Base-by-base conservation (phyloP, 2,888 invertebrate species). In the Dynastes grantii region DNA sequence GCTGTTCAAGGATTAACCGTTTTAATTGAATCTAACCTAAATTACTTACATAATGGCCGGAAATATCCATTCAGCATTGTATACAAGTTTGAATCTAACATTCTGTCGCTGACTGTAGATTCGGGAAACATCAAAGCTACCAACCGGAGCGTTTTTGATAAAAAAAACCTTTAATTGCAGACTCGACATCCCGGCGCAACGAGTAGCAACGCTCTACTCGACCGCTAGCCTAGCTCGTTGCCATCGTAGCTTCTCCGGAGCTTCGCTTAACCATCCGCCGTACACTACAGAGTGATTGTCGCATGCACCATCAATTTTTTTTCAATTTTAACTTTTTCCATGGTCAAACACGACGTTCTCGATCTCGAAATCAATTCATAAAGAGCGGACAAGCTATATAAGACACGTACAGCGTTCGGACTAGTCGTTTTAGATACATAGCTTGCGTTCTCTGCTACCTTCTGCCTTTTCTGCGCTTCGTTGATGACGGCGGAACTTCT, bases 151-250 rank as follows among this genome's bases (percentile, higher is more conserved):
- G 73, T 67, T 79, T 82, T 81, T 81, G 79, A 81, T 81, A 78
- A 81, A 81, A 81, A 53, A 81, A 81, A 79, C 79, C 78, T 81
- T 82, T 82, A 82, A 82, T 82, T 82, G 82, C 81, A 71, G 79
- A 80, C 78, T 78, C 81, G 78, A 67, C 67, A 67, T 49, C 4
- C 32, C 32, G 32, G 2, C 67, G 67, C 11, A 13, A 45, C 8
- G 1, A 8, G 16, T n/a, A 61, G 11, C 58, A 58, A 58, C 4
- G 32, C 2, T 32, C 4, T 32, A 32, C 32, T 32, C 32, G 32
- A 32, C 32, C 2, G 32, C 32, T 32, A 32, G 2, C 32, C 9
- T 22, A 45, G n/a, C 55, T 22, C 55, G 55, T 16, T 13, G 55
- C 16, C n/a, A 22, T 22, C 55, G 16, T 11, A 55, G 55, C 16